Conservation (phyloP, 1,140 invertebrate genomes). For the Sitodiplosis mosellana region DNA sequence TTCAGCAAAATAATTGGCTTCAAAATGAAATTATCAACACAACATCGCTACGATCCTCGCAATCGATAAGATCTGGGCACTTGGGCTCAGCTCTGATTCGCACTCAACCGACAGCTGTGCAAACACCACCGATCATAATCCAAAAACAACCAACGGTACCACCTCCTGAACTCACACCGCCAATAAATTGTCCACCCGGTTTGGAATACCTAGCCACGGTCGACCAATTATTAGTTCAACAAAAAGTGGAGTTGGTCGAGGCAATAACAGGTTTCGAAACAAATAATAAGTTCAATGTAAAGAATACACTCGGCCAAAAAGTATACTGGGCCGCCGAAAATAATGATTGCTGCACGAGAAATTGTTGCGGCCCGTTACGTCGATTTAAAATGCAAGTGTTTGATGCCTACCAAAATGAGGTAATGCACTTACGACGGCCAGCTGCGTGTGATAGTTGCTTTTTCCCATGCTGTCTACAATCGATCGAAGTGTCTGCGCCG, state of each 20-base stretch:
- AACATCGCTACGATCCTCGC: too few species aligned
- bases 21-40: too few species aligned
- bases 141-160: too few species aligned
- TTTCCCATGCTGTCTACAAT: constrained; percentile 73
- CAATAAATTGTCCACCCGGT: constrained; percentile 59
- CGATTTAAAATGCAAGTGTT: constrained; percentile 75
- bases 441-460: constrained; percentile 59
- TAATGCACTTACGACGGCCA: constrained; percentile 53
- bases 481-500: constrained; percentile 54
- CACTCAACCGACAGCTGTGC: too few species aligned
- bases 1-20: too few species aligned
- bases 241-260: constrained; percentile 73
- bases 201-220: constrained; percentile 85
- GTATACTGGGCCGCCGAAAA: constrained; percentile 74
- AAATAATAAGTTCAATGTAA: constrained; percentile 73
- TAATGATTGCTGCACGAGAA: constrained; percentile 56
- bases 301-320: constrained; percentile 57
- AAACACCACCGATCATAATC: too few species aligned
- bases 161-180: too few species aligned
- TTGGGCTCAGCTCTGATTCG: too few species aligned
- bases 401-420: constrained; percentile 56
- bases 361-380: constrained; percentile 55
- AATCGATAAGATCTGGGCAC: too few species aligned
- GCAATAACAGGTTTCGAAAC: constrained; percentile 73
- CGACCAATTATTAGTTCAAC: constrained; percentile 73